Conservation (phyloP, 1,140 invertebrate genomes). For the Papilio dardanus region DNA sequence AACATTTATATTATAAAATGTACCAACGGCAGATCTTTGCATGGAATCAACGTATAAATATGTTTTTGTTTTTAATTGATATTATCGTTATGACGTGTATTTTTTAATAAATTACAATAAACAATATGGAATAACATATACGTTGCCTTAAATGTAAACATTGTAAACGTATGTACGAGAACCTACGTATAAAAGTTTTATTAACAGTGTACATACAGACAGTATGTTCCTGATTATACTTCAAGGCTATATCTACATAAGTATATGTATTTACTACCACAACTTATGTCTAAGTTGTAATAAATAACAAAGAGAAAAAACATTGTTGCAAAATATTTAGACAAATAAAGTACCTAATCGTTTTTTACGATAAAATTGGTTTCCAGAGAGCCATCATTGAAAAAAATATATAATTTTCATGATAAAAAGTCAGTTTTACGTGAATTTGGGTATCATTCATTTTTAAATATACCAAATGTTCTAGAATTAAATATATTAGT, state of each 20-base stretch:
- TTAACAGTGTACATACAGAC: neutral
- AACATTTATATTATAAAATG: neutral
- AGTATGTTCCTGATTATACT: conserved; percentile 19
- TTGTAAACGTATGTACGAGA: conserved; percentile 15
- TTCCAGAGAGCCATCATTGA: too few relatives aligned
- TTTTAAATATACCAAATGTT: neutral
- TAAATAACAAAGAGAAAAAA: neutral
- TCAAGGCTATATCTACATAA: conserved; percentile 15
- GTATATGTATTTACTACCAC: neutral
- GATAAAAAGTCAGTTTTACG: neutral
- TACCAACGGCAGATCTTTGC: neutral
- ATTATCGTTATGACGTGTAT: neutral
- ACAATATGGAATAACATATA: conserved; percentile 20
- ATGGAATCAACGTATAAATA: neutral
- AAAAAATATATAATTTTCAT: neutral
- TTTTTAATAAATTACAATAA: conserved; percentile 16
- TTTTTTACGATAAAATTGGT: too few relatives aligned
- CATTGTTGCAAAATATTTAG: neutral
- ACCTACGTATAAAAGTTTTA: neutral
- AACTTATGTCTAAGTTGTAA: neutral
- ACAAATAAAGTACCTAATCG: too few relatives aligned
- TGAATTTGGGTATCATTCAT: neutral
- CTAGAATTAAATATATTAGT: conserved; percentile 14
- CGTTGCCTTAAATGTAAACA: conserved; percentile 4
- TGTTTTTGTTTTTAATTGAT: neutral